Conservation (phyloP, 2,113 vertebrate genomes). For the Charina bottae region DNA sequence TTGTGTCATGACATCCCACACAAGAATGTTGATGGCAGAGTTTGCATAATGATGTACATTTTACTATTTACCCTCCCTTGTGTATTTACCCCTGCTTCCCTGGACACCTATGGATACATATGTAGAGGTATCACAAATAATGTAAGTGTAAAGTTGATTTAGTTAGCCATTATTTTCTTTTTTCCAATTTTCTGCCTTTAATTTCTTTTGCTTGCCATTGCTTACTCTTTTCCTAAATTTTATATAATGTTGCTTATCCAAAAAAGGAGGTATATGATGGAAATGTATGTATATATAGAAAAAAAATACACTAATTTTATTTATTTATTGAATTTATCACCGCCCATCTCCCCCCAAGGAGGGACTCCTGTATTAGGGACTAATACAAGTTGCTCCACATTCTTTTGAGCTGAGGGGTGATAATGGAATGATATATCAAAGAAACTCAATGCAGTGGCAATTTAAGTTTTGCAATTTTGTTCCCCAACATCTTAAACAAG, state of each 20-base stretch:
- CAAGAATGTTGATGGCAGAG: neutral
- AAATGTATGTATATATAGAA: neutral
- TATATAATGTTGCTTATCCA: neutral
- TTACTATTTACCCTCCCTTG: neutral
- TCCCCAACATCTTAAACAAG: neutral
- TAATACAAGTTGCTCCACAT: neutral
- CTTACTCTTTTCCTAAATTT: neutral
- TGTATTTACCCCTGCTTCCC: accelerated
- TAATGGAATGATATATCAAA: no score
- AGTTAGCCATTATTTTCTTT: neutral
- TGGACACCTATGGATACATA: neutral
- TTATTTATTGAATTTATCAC: no score
- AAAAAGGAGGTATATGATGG: neutral
- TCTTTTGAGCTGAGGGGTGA: no score
- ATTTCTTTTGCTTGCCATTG: neutral
- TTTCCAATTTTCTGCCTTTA: neutral
- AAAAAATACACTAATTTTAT: no score
- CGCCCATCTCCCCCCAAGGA: no score
- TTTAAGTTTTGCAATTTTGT: no score
- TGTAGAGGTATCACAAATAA: neutral
- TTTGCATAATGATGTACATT: neutral
- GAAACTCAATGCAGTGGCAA: no score
- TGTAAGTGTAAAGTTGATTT: neutral
- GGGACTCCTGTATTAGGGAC: no score
- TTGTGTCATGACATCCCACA: neutral